A percentile compares a stretch with the other conserved stretches of the same genome.
These are phyloP conservation scores for Sclerurus mexicanus DNA, from an alignment of 2,113 vertebrate species.

Conservation along the genomic window DNA sequence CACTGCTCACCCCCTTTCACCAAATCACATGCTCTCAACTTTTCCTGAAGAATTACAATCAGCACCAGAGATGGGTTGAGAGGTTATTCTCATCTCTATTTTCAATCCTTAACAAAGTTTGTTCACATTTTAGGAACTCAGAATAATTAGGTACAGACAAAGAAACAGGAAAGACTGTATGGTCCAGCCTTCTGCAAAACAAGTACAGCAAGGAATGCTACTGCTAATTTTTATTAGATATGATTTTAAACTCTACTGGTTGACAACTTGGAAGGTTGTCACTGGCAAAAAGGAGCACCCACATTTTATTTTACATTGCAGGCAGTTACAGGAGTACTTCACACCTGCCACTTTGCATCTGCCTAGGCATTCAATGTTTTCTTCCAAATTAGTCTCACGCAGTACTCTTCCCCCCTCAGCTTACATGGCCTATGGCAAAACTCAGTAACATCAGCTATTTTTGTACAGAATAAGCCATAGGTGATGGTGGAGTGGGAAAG, in stretches of 20 bases:
- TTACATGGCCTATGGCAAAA: background rate
- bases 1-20: background rate
- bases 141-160: background rate
- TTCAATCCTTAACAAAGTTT: background rate
- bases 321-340: slow-evolving; percentile 34
- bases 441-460: slow-evolving; percentile 21
- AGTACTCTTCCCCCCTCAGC: background rate
- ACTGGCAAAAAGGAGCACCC: background rate
- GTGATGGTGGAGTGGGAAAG: background rate
- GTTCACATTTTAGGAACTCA: background rate
- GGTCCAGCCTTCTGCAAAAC: background rate
- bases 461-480: background rate
- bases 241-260: background rate
- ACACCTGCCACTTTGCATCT: slow-evolving; percentile 59
- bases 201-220: background rate
- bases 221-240: background rate
- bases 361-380: background rate
- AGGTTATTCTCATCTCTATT: background rate
- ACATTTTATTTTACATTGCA: background rate
- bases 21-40: background rate
- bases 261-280: background rate
- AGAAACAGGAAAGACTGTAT: background rate
- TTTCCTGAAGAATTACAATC: background rate
- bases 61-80: background rate
- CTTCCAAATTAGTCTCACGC: background rate